Percentiles rank a stretch among this genome's conserved stretches.
These are phyloP conservation scores for Melanotaenia boesemani DNA, from an alignment of 2,797 vertebrate species.

Conservation along the genomic window DNA sequence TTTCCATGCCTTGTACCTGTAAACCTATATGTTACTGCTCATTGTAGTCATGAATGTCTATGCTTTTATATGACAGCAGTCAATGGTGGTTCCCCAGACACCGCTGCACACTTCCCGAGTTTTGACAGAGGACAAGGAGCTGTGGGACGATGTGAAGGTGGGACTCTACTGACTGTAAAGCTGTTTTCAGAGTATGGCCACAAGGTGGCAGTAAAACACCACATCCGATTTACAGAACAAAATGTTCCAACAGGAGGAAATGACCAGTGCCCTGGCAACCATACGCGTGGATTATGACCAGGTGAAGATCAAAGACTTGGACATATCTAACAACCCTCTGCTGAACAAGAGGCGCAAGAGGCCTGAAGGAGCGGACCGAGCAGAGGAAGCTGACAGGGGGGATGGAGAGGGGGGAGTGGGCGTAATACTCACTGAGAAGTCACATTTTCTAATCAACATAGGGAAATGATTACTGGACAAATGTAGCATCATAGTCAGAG, in stretches of 20 bases:
- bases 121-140: conserved; percentile 93
- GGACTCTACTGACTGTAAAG: too few relatives aligned
- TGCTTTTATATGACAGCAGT: conserved; percentile 83
- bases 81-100: conserved; percentile 93
- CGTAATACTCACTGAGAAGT: conserved; percentile 44
- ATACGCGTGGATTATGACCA: conserved; percentile 99
- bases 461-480: conserved; percentile 32
- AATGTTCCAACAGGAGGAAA: conserved; percentile 88
- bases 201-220: conserved; percentile 46
- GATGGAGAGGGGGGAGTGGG: conserved; percentile 22
- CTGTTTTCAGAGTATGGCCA: conserved; percentile 31
- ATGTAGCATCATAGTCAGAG: conserved; percentile 38
- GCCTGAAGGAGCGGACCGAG: conserved; percentile 76
- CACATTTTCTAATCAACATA: conserved; percentile 43
- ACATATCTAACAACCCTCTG: conserved; percentile 95
- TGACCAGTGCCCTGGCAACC: conserved; percentile 96
- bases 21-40: not conserved
- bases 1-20: not conserved
- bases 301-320: conserved; percentile 97
- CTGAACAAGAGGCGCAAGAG: conserved; percentile 98
- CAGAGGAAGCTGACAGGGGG: conserved; percentile 15
- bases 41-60: conserved; percentile 20
- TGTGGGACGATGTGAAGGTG: conserved; percentile 98
- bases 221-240: not conserved
- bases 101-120: conserved; percentile 95